Conservation (phyloP, 2,888 invertebrate species). For the Phasia obesa region DNA sequence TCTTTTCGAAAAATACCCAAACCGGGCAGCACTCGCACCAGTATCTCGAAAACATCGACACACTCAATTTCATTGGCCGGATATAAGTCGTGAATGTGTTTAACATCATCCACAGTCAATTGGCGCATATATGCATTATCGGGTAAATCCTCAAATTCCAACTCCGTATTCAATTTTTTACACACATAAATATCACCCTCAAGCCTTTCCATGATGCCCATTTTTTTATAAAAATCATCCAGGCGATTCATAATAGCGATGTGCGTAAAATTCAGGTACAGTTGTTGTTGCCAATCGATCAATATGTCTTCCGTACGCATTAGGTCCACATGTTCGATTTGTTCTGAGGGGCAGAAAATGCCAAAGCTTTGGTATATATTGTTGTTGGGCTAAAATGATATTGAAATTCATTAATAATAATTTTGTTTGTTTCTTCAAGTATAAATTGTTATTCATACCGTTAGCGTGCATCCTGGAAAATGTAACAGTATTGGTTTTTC, state of each 20-base stretch:
- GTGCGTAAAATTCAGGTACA: conserved; percentile 94
- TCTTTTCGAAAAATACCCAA: conserved; percentile 89
- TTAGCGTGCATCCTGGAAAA: conserved; percentile 93
- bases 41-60: conserved; percentile 90
- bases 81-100: conserved; percentile 92
- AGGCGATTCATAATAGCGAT: conserved; percentile 90
- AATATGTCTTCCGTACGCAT: conserved; percentile 90
- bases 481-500: conserved; percentile 92
- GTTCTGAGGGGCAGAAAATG: conserved; percentile 91
- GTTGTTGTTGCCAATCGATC: conserved; percentile 90
- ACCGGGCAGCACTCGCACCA: conserved; percentile 90
- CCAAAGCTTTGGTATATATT: conserved; percentile 92
- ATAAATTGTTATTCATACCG: conserved; percentile 85
- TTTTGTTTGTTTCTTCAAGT: neutral
- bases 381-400: conserved; percentile 87
- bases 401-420: neutral
- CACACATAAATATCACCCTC: conserved; percentile 91
- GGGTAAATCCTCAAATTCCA: conserved; percentile 85
- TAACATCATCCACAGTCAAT: conserved; percentile 89
- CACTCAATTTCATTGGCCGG: conserved; percentile 95
- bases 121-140: conserved; percentile 90
- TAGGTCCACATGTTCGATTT: conserved; percentile 88
- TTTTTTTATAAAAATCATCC: conserved; percentile 87
- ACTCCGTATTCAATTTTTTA: conserved; percentile 85
- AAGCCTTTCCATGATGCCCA: conserved; percentile 88